These are phyloP conservation scores for Morus bassanus DNA, from an alignment of 2,797 vertebrate genomes.

Conservation along the genomic window DNA sequence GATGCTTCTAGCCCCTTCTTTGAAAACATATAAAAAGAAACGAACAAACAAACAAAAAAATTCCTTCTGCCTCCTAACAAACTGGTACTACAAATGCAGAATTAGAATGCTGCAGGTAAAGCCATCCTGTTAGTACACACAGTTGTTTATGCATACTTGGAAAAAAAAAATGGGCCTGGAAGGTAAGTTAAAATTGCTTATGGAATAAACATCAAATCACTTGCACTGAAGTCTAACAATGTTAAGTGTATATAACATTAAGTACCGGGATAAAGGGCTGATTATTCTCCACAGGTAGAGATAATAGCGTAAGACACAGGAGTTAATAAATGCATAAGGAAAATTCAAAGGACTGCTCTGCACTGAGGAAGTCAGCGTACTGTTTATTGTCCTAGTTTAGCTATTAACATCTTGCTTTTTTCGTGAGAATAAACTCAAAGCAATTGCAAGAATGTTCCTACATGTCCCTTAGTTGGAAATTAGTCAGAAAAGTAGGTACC, in stretches of 20 bases:
- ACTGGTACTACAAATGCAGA: not conserved
- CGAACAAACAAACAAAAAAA: not conserved
- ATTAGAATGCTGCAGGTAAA: not conserved
- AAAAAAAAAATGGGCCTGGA: not conserved
- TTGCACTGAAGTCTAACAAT: not conserved
- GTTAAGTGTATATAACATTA: not conserved
- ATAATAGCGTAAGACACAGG: not conserved
- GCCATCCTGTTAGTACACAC: not conserved
- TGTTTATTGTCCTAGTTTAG: not conserved
- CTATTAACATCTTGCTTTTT: not conserved
- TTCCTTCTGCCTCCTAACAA: not conserved
- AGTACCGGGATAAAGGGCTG: not conserved
- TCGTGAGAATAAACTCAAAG: not conserved
- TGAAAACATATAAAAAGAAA: not conserved
- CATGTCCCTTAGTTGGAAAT: not conserved
- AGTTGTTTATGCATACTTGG: not conserved
- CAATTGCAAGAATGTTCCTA: not conserved
- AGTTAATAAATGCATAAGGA: not conserved
- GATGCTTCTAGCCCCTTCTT: not conserved
- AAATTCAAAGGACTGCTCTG: not conserved
- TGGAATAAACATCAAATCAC: not conserved
- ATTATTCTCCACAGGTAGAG: constrained; percentile 25
- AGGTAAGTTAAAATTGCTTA: constrained; percentile 1
- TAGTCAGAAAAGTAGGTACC: not conserved
- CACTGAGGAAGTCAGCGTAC: not conserved